Base-by-base conservation (phyloP, 2,797 vertebrate species). In the Neoniphon sammara region DNA sequence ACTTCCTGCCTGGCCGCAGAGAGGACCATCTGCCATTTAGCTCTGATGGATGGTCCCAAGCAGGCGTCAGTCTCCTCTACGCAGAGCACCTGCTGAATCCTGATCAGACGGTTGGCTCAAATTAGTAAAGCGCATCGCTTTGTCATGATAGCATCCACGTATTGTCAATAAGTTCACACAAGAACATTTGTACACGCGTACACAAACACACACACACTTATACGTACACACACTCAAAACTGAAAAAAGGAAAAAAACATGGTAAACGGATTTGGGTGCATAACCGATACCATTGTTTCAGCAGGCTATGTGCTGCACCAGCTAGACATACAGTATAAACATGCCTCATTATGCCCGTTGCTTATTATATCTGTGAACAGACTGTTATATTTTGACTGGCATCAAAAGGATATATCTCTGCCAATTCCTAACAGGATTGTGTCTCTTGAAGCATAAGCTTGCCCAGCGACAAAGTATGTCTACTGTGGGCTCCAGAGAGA, bases 11-110 rank as follows among this genome's bases (percentile, higher is more conserved):
- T 84, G 81, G 89, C 92, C 86, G 70, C 80, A 74, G 91, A 89
- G 89, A 90, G 74, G 85, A 85, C 93, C 93, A 94, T 93, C 93
- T 94, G 94, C 89, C 93, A 94, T 92, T 93, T 92, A 92, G 85
- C 86, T 87, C 83, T 93, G 93, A 93, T 93, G 83, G 88, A 94
- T 92, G 91, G 88, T 88, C 81, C 83, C 73, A 66, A 88, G 86
- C 89, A 87, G 86, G 88, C 87, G 87, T 89, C 89, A 87, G 77
- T 86, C 86, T 85, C 81, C 76, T 83, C 75, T 44, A 68, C 54
- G 70, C 83, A 68, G 77, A 86, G 77, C 88, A 87, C 89, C 88
- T 83, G 87, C 91, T 91, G 92, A 90, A 92, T 91, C 81, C 87
- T 85, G 90, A 93, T 92, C 91, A 87, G 84, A 80, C 80, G 44